Evolutionary conservation across 1,140 invertebrate genomes (phyloP), one percentile per base, ranked within the genome.

Genomic region (Microplitis demolitor): DNA sequence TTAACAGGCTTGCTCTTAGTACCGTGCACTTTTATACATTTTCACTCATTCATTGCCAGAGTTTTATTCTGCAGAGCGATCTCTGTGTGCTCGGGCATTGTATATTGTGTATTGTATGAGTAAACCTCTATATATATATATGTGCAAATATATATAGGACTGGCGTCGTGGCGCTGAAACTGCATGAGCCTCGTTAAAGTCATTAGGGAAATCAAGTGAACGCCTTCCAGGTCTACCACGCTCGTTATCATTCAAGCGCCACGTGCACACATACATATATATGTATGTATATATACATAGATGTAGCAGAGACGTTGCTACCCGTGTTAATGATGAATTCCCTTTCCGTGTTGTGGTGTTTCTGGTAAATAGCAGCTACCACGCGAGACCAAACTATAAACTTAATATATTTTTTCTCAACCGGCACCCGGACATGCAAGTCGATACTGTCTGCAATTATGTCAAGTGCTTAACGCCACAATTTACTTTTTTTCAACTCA

Each of bases 121-220:
- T 56, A 11, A 9, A 24, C 11, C 6, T 33, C 4, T 31, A 61
- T 31, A 24, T 35, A 61, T 34, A 24, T 61, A 33, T 33, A 4
- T 33, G 24, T 61, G 58, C 3, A 61, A 4, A 8, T 45, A 11
- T 45, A 58, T 37, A 34, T 13, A 56, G 53, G 9, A 56, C 53
- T 56, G n/a, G 11, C 33, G 34, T 37, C n/a, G 34, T 64, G 39
- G 39, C n/a, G 63, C 34, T 70, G 61, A 66, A 61, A 37, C 60
- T 69, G 39, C 63, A 66, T 66, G 54, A 67, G 56, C 60, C 71
- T 78, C 68, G 71, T 78, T 76, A 76, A 75, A 78, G 73, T 78
- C 77, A 75, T 78, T 78, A 76, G 75, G 73, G 71, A 76, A 78
- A 78, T 76, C 73, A 75, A 69, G 63, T 64, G 58, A 76, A 71